These are phyloP conservation scores for Sphecodes monilicornis DNA, from an alignment of 2,888 invertebrate species.

Conservation along the genomic window DNA sequence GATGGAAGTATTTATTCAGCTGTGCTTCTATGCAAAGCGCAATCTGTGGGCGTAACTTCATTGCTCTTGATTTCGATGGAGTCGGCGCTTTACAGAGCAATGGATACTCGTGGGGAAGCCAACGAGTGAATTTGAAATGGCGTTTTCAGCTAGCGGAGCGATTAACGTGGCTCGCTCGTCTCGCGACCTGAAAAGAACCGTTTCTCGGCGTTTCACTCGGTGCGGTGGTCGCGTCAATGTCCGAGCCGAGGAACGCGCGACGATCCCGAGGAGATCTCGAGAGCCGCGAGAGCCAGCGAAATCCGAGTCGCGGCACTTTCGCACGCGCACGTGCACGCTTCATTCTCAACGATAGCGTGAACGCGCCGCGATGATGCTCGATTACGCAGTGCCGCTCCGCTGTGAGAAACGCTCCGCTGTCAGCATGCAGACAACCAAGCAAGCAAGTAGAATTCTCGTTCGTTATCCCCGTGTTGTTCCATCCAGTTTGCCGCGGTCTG, in stretches of 20 bases:
- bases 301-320: constrained; percentile 64
- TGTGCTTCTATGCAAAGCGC: too few species aligned
- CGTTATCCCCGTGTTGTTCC: not conserved
- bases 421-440: not conserved
- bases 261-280: not conserved
- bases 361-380: constrained; percentile 33
- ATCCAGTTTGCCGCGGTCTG: not conserved
- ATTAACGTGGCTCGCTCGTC: not conserved
- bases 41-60: not conserved
- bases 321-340: constrained; percentile 52
- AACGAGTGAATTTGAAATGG: not conserved
- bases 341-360: constrained; percentile 52
- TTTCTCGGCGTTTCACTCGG: constrained; percentile 59
- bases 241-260: constrained; percentile 1
- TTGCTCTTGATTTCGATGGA: not conserved
- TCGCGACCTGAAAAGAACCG: not conserved
- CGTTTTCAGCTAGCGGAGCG: not conserved
- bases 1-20: too few species aligned
- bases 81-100: not conserved
- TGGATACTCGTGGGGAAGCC: not conserved
- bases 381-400: constrained; percentile 36
- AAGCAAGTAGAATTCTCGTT: not conserved
- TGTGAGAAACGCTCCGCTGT: constrained; percentile 29
- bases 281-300: constrained; percentile 50
- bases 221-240: constrained; percentile 21